A percentile compares a stretch with the other conserved stretches of the same genome.
phyloP scores from a whole-genome alignment of 2,797 vertebrate species.

The Brachyalestes nurse region DNA sequence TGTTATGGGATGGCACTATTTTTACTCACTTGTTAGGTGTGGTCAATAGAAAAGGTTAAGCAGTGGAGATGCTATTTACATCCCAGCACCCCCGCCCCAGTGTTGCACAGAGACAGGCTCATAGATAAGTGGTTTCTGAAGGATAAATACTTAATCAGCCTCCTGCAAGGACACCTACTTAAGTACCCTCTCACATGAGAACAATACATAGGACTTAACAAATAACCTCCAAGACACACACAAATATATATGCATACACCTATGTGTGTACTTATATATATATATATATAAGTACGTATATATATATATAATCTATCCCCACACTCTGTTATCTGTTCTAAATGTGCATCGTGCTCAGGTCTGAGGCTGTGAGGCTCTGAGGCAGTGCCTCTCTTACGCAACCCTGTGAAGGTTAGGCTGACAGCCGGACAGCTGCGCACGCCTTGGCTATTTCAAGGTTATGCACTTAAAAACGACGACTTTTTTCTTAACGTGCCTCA shows the following conservation, averaged over 20 bases:
- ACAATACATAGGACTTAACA: not conserved
- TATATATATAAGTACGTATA: not conserved
- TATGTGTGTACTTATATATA: not conserved
- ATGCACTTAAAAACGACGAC: too few relatives aligned
- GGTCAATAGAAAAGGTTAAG: slow-evolving; percentile 35
- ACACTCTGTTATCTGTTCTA: not conserved
- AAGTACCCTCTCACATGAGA: slow-evolving; percentile 28
- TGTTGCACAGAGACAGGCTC: slow-evolving; percentile 56
- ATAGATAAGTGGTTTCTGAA: slow-evolving; percentile 23
- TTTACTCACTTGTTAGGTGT: slow-evolving; percentile 54
- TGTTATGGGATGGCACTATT: slow-evolving; percentile 42
- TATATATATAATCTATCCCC: not conserved
- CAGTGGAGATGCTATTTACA: slow-evolving; percentile 47
- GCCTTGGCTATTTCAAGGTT: too few relatives aligned
- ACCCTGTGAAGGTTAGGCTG: not conserved
- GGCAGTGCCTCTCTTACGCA: not conserved
- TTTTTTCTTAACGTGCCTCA: not conserved
- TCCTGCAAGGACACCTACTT: slow-evolving; percentile 31
- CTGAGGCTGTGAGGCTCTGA: too few relatives aligned
- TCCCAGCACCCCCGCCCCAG: slow-evolving; percentile 24
- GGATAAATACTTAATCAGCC: slow-evolving; percentile 44
- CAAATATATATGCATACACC: not conserved
- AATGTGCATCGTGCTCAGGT: too few relatives aligned
- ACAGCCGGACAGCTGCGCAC: not conserved
- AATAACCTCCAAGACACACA: too few relatives aligned